phyloP scores from a whole-genome alignment of 2,113 vertebrate genomes.

The Oreochromis niloticus region DNA sequence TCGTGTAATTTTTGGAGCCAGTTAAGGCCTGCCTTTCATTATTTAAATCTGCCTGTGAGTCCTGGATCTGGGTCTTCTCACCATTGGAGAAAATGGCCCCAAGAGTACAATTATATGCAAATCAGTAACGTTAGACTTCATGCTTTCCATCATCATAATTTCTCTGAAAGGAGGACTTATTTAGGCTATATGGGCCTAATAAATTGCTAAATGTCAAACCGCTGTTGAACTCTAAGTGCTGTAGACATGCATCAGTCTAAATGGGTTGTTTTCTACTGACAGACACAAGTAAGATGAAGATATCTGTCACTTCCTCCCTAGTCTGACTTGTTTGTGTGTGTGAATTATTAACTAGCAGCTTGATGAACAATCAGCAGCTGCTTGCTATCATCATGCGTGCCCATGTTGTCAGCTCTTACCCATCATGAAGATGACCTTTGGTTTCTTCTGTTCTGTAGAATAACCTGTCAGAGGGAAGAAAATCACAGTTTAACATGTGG shows the following conservation, averaged over 20 bases:
- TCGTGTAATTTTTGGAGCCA: neutral
- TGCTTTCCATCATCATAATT: neutral
- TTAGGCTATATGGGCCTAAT: neutral
- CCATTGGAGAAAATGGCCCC: neutral
- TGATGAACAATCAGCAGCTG: neutral
- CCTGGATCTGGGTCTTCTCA: neutral
- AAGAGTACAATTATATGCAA: neutral
- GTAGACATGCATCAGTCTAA: neutral
- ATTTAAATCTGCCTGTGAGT: neutral
- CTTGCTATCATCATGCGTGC: neutral
- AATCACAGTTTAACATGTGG: neutral
- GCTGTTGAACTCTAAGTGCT: neutral
- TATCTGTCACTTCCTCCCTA: neutral
- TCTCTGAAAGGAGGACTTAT: neutral
- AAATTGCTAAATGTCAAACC: neutral
- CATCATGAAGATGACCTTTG: conserved; percentile 87
- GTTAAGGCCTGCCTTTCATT: neutral
- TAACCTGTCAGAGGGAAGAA: conserved; percentile 54
- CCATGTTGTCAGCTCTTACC: conserved; percentile 74
- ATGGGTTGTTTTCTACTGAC: neutral
- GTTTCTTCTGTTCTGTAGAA: conserved; percentile 80
- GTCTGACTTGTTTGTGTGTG: neutral
- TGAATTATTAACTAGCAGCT: neutral
- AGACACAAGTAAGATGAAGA: neutral
- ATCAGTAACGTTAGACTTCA: neutral